Conservation (phyloP, 2,797 vertebrate genomes). For the Platyrinchus mystaceus region DNA sequence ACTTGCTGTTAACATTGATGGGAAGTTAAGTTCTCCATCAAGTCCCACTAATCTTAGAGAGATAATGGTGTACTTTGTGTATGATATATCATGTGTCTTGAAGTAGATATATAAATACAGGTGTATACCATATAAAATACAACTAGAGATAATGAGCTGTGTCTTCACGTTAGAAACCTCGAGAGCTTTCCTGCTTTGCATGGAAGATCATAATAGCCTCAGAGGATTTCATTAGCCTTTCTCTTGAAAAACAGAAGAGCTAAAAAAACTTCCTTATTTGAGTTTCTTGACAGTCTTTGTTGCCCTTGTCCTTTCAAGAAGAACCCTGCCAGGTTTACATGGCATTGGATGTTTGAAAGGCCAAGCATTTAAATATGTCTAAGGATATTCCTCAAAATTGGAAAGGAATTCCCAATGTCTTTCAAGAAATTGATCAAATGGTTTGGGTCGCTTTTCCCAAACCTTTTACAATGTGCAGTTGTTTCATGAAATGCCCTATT, state of each 20-base stretch:
- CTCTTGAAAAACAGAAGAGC: background rate
- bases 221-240: background rate
- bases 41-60: background rate
- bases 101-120: background rate
- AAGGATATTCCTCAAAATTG: background rate
- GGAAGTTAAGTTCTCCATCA: background rate
- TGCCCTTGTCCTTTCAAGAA: slow-evolving; percentile 16
- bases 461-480: background rate
- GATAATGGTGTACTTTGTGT: background rate
- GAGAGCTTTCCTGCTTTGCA: background rate
- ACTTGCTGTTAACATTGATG: background rate
- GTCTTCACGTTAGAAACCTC: background rate
- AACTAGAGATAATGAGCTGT: background rate
- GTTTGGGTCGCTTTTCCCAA: background rate
- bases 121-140: background rate
- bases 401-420: background rate
- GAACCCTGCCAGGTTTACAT: background rate
- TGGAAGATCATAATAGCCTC: background rate
- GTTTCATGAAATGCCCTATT: background rate
- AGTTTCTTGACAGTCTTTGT: slow-evolving; percentile 1
- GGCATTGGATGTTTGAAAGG: background rate
- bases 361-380: background rate
- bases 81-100: background rate
- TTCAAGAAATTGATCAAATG: background rate
- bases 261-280: slow-evolving; percentile 14